phyloP scores from a whole-genome alignment of 2,888 invertebrate genomes.

The Lymantria monacha region DNA sequence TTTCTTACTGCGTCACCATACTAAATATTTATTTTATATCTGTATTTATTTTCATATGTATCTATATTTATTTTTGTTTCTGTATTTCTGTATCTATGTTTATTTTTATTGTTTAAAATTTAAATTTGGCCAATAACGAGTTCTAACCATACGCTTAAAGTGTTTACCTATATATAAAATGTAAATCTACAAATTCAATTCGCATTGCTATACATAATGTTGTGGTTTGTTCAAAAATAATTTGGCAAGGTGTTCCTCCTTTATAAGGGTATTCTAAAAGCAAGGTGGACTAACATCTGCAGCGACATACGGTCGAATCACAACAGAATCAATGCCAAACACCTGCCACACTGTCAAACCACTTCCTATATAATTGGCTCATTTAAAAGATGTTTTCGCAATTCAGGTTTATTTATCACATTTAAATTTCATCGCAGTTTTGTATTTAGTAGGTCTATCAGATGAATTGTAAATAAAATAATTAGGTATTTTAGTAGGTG shows the following conservation, averaged over 20 bases:
- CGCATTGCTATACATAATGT: too few species aligned
- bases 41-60: too few species aligned
- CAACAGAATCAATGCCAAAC: conserved; percentile 62
- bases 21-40: too few species aligned
- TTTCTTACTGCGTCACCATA: too few species aligned
- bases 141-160: too few species aligned
- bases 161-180: too few species aligned
- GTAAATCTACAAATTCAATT: too few species aligned
- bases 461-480: neutral
- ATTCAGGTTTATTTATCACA: neutral
- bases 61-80: too few species aligned
- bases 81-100: too few species aligned
- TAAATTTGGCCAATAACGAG: too few species aligned
- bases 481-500: neutral
- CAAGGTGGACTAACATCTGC: conserved; percentile 72
- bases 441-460: neutral
- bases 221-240: neutral
- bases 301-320: conserved; percentile 51
- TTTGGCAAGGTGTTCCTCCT: conserved; percentile 52
- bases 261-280: conserved; percentile 21
- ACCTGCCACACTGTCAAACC: conserved; percentile 47
- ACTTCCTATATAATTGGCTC: conserved; percentile 8
- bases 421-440: neutral
- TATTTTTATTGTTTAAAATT: too few species aligned
- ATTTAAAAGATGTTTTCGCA: conserved; percentile 9